Conservation (phyloP, 2,113 vertebrate species). For the Nothoprocta pentlandii region DNA sequence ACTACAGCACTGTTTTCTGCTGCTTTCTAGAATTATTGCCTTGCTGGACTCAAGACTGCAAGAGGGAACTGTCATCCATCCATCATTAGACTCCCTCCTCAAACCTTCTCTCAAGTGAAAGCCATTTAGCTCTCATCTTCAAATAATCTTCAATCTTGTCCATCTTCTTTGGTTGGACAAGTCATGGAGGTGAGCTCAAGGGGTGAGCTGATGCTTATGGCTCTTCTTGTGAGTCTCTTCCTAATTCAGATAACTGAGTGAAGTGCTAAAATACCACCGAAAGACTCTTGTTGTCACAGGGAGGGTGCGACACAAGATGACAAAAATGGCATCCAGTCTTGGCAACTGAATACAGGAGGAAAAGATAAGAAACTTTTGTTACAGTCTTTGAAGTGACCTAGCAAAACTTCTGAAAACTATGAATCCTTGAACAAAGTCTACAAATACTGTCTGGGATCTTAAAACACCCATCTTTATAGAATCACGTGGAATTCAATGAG, state of each 20-base stretch:
- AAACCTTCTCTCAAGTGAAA: slow-evolving; percentile 18
- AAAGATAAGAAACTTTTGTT: background rate
- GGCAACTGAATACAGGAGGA: background rate
- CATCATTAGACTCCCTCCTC: background rate
- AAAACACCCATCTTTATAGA: background rate
- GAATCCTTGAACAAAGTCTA: background rate
- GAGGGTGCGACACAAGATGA: background rate
- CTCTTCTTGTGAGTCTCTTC: background rate
- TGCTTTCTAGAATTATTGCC: background rate
- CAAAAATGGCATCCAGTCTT: background rate
- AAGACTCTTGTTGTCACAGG: background rate
- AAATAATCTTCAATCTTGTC: background rate
- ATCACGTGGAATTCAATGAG: background rate
- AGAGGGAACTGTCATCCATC: background rate
- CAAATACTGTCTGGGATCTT: background rate
- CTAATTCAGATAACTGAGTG: background rate
- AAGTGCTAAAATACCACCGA: background rate
- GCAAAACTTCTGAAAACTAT: background rate
- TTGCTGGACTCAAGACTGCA: background rate
- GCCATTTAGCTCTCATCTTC: slow-evolving; percentile 29
- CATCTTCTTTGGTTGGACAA: slow-evolving; percentile 12
- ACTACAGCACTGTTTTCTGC: background rate
- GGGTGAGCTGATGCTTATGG: background rate
- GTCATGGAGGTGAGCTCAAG: slow-evolving; percentile 22
- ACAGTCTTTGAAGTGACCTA: background rate